Base-by-base conservation (phyloP, 2,797 vertebrate genomes). In the Anolis apletophallus region DNA sequence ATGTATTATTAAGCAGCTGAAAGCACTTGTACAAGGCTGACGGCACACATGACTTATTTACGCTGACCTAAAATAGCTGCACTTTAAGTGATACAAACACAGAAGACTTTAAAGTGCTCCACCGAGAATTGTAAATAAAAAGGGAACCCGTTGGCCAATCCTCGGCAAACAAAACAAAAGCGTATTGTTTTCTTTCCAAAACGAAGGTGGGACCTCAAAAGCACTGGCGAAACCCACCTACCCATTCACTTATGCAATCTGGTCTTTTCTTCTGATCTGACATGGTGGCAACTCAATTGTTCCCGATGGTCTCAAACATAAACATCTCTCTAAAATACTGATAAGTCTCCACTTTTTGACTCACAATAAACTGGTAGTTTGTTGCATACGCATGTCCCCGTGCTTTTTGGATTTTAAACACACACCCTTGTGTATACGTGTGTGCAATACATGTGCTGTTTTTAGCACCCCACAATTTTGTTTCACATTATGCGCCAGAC, bases 1-100 rank as follows among this genome's bases (percentile, higher is more conserved):
- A 97, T 98, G 93, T 96, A 97, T 97, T 97, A 97, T 97, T 97
- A 95, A 97, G 91, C 90, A 97, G 96, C 87, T 92, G 94, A 96
- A 95, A 93, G 95, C 92, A 94, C 94, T 95, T 94, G 94, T 94
- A 94, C 94, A 95, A 94, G 95, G 94, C 95, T 92, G 87, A 91
- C 88, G 79, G 92, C 91, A 91, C 91, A 90, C 94, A 95, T 94
- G 92, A 94, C 95, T 96, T 95, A 96, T 96, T 95, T 95, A 95
- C 94, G 90, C 92, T 94, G 94, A 95, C 94, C 93, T 95, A 94
- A 96, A 96, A 95, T 95, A 95, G 95, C 95, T 94, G 94, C 94
- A 95, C 94, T 95, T 96, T 93, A 94, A 94, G 88, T 92, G 92
- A 95, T 94, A 94, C 94, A 95, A 95, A 95, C 93, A 93, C 90